Evolutionary conservation across 2,888 invertebrate species (phyloP), one percentile per base, ranked within the genome.

Genomic region (Sphaeridia pumilis): DNA sequence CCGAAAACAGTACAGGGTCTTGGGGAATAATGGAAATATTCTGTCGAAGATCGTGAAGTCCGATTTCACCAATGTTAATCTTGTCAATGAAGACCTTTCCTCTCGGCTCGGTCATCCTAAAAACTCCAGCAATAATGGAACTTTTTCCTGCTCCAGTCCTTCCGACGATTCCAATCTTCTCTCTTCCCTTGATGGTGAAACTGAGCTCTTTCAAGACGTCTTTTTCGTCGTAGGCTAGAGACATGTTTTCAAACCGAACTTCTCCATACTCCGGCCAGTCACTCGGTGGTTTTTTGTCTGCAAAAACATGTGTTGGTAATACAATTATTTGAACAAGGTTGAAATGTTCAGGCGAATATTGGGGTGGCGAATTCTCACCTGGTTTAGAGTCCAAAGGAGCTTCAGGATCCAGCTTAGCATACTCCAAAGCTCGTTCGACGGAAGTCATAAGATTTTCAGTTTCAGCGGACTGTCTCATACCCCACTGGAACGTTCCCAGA

Each of bases 141-240:
- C 87, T 88, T 74, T 93, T 92, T 66, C 93, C 92, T 63, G 89
- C 88, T 60, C 89, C 89, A 44, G 89, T 89, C 67, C 89, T 78
- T 45, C 55, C 57, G 1, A 57, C 60, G 35, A 63, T 51, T 21
- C 51, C 51, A 21, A 51, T 51, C 21, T 51, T 51, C 22, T 51
- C 51, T 25, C 22, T 24, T 2, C 25, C 17, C 4, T 36, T 45
- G 12, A 51, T 34, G 1, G 24, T 27, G 38, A 51, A 51, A 14
- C 27, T 38, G 7, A 51, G 21, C 25, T 51, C 21, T 26, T 46
- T 45, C 2, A 51, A 27, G n/a, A 51, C 51, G 38, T 51, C 51
- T 24, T 36, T 45, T 14, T 51, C 46, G 12, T 45, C 51, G 24
- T 51, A 51, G 5, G 51, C 20, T 5, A 51, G 38, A 17, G 2